Evolutionary conservation across 2,888 invertebrate genomes (phyloP), one percentile per base, ranked within the genome.

Genomic region (Drosophila aldrichi): DNA sequence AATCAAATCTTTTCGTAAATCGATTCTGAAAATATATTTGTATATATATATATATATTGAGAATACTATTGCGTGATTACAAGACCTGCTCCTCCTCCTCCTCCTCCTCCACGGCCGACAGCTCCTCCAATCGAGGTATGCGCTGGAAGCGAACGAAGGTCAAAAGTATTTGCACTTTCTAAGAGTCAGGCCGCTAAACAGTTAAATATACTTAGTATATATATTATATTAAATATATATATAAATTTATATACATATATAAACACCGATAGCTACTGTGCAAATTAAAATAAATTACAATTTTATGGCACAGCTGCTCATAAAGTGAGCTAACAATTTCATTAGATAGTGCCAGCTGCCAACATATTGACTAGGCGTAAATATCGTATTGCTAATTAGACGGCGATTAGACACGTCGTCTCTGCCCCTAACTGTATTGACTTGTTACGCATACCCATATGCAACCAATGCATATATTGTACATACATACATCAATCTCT

Each of bases 221-320:
- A 7, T 46, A 49, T 69, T 34, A 56, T 65, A 34, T 51, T 70
- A 46, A 41, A 32, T 56, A 40, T 34, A 41, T 56, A 56, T 29
- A 56, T 56, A 38, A 29, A 10, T 32, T 32, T 52, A 22, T 41
- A 14, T 56, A 59, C 29, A 32, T 10, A 18, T 43, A 34, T 49
- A 32, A 18, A 49, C 12, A 49, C 56, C 58, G 25, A 36, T 48
- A 62, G 68, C 71, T 69, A 55, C 74, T 69, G 87, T 68, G 65
- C 56, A 68, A 71, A 83, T 89, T 79, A 82, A 63, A 76, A 84
- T 88, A 79, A 89, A 89, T 89, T 87, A 81, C 62, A 71, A 75
- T 81, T 87, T 82, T 68, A 78, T 70, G 46, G 85, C 88, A 71
- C 83, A 83, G 83, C 88, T 83, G 82, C 65, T 87, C 78, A 89